phyloP scores from a whole-genome alignment of 2,113 vertebrate genomes.

The Psittacula cyanocephala region DNA sequence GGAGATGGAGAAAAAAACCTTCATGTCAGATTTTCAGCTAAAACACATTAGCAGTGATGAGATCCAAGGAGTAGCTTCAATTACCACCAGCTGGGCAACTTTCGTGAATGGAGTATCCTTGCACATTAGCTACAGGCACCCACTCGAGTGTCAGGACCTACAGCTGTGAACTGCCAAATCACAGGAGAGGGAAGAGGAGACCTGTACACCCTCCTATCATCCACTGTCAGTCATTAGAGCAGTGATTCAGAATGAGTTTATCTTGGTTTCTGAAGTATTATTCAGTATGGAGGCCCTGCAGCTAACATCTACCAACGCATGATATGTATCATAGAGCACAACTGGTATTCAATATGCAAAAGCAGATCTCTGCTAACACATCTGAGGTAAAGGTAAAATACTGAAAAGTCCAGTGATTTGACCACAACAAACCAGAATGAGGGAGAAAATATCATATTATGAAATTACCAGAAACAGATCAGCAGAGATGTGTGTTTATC shows the following conservation, averaged over 20 bases:
- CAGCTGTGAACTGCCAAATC: background rate
- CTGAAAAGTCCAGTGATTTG: background rate
- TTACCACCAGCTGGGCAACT: background rate
- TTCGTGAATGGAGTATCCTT: background rate
- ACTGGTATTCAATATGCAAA: background rate
- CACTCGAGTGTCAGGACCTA: accelerated
- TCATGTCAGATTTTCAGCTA: background rate
- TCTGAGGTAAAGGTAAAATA: background rate
- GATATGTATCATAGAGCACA: background rate
- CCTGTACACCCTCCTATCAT: background rate
- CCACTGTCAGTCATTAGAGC: background rate
- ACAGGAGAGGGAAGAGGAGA: background rate
- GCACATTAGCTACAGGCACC: background rate
- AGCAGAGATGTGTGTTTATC: background rate
- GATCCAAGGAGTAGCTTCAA: background rate
- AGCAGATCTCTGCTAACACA: background rate
- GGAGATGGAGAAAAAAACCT: background rate
- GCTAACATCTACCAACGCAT: background rate
- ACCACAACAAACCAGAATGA: background rate
- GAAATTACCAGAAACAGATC: background rate
- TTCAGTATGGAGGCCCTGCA: background rate
- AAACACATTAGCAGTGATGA: background rate
- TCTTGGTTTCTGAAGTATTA: background rate
- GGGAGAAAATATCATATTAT: background rate
- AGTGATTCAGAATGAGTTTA: background rate